phyloP scores from a whole-genome alignment of 2,888 invertebrate genomes.

The Amphiduros pacificus region DNA sequence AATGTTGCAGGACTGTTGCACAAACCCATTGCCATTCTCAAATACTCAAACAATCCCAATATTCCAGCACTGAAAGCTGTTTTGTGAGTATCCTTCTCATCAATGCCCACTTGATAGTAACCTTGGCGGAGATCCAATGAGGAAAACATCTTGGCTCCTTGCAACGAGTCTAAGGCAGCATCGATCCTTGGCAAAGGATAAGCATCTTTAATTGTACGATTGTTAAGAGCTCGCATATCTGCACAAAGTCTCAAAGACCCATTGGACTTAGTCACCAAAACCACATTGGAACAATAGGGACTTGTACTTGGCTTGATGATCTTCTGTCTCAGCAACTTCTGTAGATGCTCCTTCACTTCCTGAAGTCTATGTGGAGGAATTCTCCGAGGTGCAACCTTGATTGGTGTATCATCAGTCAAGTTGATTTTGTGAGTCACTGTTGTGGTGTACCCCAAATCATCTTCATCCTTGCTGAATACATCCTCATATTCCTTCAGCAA shows the following conservation, averaged over 20 bases:
- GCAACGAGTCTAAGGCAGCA: slow-evolving; percentile 24
- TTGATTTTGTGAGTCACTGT: neutral
- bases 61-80: slow-evolving; percentile 31
- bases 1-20: slow-evolving; percentile 33
- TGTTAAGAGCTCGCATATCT: slow-evolving; percentile 28
- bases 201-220: slow-evolving; percentile 24
- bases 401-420: neutral
- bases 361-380: neutral
- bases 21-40: slow-evolving; percentile 27
- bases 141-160: slow-evolving; percentile 29
- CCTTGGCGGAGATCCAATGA: slow-evolving; percentile 30
- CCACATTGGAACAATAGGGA: slow-evolving; percentile 5
- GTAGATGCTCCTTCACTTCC: neutral
- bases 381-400: slow-evolving; percentile 1
- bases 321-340: neutral
- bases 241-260: slow-evolving; percentile 24
- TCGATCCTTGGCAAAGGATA: slow-evolving; percentile 27
- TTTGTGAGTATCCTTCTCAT: slow-evolving; percentile 26
- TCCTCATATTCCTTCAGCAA: neutral
- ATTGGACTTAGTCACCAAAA: slow-evolving; percentile 24
- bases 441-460: neutral
- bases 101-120: slow-evolving; percentile 35
- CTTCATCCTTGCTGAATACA: slow-evolving; percentile 1
- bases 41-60: slow-evolving; percentile 27
- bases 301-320: neutral